Conservation (phyloP, 2,888 invertebrate genomes). For the Archaeoteleia sp. region DNA sequence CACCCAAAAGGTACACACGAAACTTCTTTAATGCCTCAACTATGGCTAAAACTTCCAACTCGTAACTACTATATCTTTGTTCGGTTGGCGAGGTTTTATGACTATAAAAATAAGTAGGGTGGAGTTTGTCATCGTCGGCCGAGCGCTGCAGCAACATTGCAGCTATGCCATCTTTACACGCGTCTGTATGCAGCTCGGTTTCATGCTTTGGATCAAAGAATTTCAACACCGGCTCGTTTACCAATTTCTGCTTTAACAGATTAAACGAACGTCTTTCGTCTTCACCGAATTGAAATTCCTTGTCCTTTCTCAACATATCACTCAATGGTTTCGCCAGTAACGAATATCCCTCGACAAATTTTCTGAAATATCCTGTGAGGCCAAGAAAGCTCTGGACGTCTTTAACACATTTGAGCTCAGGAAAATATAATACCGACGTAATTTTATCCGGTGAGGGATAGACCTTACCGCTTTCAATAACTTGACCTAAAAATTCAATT, state of each 20-base stretch:
- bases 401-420: constrained; percentile 3
- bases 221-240: not conserved
- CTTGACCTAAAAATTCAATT: constrained; percentile 24
- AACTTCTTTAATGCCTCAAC: constrained; percentile 18
- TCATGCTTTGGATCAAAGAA: constrained; percentile 4
- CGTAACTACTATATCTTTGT: constrained; percentile 34
- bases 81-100: constrained; percentile 6
- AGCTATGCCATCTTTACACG: constrained; percentile 18
- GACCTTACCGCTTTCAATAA: too few relatives aligned
- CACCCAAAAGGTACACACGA: constrained; percentile 16
- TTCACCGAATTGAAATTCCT: constrained; percentile 3
- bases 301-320: constrained; percentile 18
- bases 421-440: constrained; percentile 21
- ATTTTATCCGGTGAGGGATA: constrained; percentile 26
- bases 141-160: constrained; percentile 22
- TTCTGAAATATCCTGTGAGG: constrained; percentile 32
- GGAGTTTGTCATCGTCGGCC: not conserved
- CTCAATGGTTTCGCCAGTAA: constrained; percentile 16
- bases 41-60: constrained; percentile 19
- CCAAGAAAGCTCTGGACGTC: constrained; percentile 35
- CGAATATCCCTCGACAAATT: constrained; percentile 19
- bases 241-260: not conserved
- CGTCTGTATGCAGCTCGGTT: constrained; percentile 29
- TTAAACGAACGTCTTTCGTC: constrained; percentile 13
- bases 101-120: constrained; percentile 18